Conservation (phyloP, 2,888 invertebrate genomes). For the Pandemis heparana region DNA sequence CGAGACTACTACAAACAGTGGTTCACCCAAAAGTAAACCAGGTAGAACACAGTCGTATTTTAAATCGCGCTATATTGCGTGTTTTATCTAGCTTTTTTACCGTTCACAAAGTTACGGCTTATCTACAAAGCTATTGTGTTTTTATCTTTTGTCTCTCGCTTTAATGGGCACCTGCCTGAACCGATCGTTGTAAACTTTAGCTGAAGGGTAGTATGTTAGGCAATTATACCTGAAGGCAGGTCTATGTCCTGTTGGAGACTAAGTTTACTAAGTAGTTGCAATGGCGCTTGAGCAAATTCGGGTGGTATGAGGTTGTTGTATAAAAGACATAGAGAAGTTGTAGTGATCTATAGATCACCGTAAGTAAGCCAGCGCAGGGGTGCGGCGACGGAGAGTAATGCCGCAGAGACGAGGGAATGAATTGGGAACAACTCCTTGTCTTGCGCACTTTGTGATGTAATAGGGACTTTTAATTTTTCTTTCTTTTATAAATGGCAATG, state of each 20-base stretch:
- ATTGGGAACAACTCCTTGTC: slow-evolving; percentile 44
- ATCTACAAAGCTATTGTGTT: slow-evolving; percentile 6
- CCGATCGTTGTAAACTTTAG: not conserved
- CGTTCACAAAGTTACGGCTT: slow-evolving; percentile 6
- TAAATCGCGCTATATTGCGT: not conserved
- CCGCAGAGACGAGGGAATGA: slow-evolving; percentile 42
- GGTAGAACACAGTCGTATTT: not conserved
- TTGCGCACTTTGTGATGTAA: slow-evolving; percentile 33
- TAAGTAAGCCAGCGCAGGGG: slow-evolving; percentile 39
- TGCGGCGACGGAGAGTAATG: slow-evolving; percentile 42
- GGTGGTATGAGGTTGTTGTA: not conserved
- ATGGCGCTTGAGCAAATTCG: not conserved
- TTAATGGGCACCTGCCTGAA: not conserved
- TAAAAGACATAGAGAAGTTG: not conserved
- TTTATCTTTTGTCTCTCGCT: slow-evolving; percentile 7
- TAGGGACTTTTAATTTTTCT: slow-evolving; percentile 34
- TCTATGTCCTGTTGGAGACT: not conserved
- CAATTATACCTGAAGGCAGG: not conserved
- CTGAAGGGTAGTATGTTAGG: not conserved
- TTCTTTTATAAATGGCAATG: slow-evolving; percentile 4
- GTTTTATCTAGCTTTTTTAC: not conserved
- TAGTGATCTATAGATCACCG: not conserved
- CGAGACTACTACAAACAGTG: not conserved
- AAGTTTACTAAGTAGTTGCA: not conserved
- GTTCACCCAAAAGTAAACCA: not conserved